phyloP scores from a whole-genome alignment of 2,113 vertebrate species.

The Pavo muticus region DNA sequence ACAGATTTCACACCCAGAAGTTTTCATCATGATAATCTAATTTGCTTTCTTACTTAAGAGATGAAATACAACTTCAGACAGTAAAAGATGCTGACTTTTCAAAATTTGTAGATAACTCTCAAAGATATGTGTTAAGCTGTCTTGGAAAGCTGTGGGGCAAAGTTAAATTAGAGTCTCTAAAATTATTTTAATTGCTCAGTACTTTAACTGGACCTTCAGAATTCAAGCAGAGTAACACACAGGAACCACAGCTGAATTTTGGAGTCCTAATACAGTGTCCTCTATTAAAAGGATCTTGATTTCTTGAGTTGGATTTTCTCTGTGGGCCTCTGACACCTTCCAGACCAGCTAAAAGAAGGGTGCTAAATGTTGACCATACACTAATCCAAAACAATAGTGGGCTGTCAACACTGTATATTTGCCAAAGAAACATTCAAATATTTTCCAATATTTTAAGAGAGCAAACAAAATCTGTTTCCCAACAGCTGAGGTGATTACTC shows the following conservation, averaged over 20 bases:
- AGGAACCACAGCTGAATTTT: not conserved
- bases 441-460: conserved; percentile 37
- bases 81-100: not conserved
- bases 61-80: not conserved
- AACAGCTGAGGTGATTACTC: conserved; percentile 19
- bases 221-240: not conserved
- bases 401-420: not conserved
- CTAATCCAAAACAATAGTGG: not conserved
- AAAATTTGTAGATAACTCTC: not conserved
- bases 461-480: conserved; percentile 44
- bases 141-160: not conserved
- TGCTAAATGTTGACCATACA: not conserved
- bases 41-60: not conserved
- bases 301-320: not conserved
- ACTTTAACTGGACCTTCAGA: not conserved
- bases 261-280: not conserved
- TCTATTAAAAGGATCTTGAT: not conserved
- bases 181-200: not conserved
- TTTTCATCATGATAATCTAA: not conserved
- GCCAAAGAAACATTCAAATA: conserved; percentile 36
- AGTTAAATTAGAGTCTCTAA: not conserved
- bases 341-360: not conserved
- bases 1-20: not conserved
- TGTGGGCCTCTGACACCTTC: not conserved
- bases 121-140: not conserved